A percentile compares a stretch with the other conserved stretches of the same genome.
phyloP scores from a whole-genome alignment of 35 echinoderm and acorn worm genomes.

The Chiridota heheva region DNA sequence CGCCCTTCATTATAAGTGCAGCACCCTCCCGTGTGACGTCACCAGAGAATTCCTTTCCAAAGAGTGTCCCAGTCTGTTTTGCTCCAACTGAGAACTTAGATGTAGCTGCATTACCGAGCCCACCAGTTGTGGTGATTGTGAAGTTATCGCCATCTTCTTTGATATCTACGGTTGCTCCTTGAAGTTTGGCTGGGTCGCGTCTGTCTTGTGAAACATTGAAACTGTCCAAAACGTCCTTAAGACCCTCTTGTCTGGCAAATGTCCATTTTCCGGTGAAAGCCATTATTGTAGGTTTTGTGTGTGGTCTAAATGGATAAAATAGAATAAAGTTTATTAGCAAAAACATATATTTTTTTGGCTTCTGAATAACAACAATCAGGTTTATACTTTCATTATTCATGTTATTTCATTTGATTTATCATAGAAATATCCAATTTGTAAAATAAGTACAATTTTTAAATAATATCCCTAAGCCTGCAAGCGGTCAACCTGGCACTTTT shows the following conservation, averaged over 20 bases:
- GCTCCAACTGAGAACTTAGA: constrained; percentile 25
- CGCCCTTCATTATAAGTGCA: neutral
- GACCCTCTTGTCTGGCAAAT: constrained; percentile 46
- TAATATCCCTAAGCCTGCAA: no score
- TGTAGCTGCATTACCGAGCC: constrained; percentile 35
- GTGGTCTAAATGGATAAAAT: no score
- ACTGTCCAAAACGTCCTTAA: constrained; percentile 41
- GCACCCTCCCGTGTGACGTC: constrained; percentile 18
- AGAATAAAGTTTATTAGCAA: no score
- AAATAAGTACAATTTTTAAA: no score
- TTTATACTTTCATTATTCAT: no score
- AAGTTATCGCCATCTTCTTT: constrained; percentile 70
- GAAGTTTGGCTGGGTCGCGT: constrained; percentile 23
- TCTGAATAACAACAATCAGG: no score
- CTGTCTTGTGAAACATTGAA: constrained; percentile 38
- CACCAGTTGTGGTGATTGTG: constrained; percentile 43
- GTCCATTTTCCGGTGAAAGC: constrained; percentile 53
- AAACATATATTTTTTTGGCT: no score
- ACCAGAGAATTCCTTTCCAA: constrained; percentile 34
- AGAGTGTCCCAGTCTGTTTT: constrained; percentile 12
- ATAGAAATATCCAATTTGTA: no score
- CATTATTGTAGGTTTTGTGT: no score
- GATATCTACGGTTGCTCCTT: constrained; percentile 44
- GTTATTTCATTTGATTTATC: no score
- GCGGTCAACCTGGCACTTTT: no score